phyloP scores from a whole-genome alignment of 2,797 vertebrate species.

The Scarus forsteni region DNA sequence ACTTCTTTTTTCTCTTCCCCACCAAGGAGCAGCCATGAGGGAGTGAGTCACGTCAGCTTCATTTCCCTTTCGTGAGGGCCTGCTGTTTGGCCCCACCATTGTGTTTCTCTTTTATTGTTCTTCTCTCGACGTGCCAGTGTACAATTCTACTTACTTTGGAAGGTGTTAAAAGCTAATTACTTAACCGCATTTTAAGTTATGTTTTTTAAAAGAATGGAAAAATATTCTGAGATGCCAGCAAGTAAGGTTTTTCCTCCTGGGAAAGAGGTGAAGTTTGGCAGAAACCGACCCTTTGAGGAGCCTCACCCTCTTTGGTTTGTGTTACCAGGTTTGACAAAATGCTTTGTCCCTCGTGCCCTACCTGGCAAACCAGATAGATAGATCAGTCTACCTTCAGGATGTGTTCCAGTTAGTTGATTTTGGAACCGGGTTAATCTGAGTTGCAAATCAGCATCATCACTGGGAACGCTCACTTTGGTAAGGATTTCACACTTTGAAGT shows the following conservation, averaged over 20 bases:
- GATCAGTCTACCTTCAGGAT: no score
- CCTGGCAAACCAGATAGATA: no score
- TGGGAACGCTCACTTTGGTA: no score
- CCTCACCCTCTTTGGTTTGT: no score
- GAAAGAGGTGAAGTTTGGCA: conserved; percentile 37
- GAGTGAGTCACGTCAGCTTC: conserved; percentile 66
- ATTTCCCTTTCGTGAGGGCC: conserved; percentile 67
- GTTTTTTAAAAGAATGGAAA: conserved; percentile 19
- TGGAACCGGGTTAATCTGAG: no score
- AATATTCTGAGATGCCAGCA: conserved; percentile 1
- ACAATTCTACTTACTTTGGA: conserved; percentile 57
- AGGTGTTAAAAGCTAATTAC: conserved; percentile 59
- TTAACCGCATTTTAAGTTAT: conserved; percentile 36
- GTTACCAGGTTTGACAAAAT: no score
- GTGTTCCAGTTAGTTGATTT: no score
- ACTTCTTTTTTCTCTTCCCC: conserved; percentile 63
- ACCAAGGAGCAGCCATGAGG: conserved; percentile 50
- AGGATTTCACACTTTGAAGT: no score
- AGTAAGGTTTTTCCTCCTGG: conserved; percentile 15
- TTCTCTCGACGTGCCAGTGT: conserved; percentile 27
- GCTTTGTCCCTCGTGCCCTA: no score
- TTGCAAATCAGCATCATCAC: no score
- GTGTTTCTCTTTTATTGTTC: conserved; percentile 74
- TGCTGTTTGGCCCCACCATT: conserved; percentile 63
- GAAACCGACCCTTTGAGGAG: conserved; percentile 3